Evolutionary conservation across 2,797 vertebrate species (phyloP), one percentile per base, ranked within the genome.

Genomic region (Podarcis siculus): DNA sequence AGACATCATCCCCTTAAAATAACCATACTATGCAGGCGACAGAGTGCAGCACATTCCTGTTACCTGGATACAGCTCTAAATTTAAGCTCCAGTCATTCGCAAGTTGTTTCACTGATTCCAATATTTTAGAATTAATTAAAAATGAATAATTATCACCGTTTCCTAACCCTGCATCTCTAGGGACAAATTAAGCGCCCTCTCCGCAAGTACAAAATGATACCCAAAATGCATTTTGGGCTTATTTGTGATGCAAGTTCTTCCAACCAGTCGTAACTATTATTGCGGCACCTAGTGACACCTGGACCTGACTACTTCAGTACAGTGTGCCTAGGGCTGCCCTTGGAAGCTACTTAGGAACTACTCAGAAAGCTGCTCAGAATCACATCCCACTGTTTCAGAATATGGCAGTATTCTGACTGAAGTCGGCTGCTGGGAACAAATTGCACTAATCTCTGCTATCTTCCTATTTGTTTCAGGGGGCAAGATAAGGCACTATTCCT

Each of bases 111-210:
- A 5, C 3, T 0, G 0, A 10, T 42, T 82, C 58, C 39, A 61
- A 37, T 89, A 1, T 64, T 0, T 81, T 61, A 2, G 39, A 27
- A 0, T 84, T 85, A 83, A 92, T 90, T 87, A 85, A 90, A 94
- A 73, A 76, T 39, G n/a, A 90, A 4, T 85, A 71, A 92, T 91
- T 87, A 1, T 19, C 1, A 1, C n/a, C 0, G 0, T 67, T 90
- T 78, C 5, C 45, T 88, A 58, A 88, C 58, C 39, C 80, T 19
- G 45, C 75, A 77, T 27, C 82, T 45, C 66, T 1, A 55, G 32
- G 66, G 35, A 79, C 90, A 87, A 80, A 77, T 27, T 76, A 45
- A 32, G 12, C 42, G 27, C 27, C 9, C 1, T 3, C 69, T 89
- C 58, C 87, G 23, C 87, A 76, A 83, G 78, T n/a, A 4, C 0